Conservation (phyloP, 2,113 vertebrate genomes). For the Bathybates hornii region DNA sequence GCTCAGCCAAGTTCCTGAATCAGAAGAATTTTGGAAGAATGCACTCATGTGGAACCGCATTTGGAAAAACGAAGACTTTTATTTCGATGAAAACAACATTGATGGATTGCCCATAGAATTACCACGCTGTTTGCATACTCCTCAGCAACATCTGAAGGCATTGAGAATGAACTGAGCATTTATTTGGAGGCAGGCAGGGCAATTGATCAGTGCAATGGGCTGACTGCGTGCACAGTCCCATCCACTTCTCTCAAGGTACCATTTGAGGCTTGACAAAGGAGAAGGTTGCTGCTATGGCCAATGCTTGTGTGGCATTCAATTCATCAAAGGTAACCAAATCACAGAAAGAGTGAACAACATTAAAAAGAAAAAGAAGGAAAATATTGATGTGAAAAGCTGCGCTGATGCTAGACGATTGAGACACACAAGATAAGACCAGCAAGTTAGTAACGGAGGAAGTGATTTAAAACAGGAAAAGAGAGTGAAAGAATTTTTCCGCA, state of each 20-base stretch:
- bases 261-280: neutral
- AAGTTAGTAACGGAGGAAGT: neutral
- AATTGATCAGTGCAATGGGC: constrained; percentile 25
- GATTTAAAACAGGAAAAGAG: neutral
- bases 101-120: constrained; percentile 39
- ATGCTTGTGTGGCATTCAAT: neutral
- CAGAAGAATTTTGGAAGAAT: constrained; percentile 22
- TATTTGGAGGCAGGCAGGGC: constrained; percentile 23
- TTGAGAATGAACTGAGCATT: constrained; percentile 44
- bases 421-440: neutral
- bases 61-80: constrained; percentile 25
- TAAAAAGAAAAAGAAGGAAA: neutral
- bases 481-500: neutral
- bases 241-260: neutral
- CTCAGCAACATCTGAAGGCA: constrained; percentile 36
- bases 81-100: constrained; percentile 48
- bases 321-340: constrained; percentile 6
- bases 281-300: neutral
- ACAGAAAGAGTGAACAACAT: neutral
- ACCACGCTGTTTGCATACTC: constrained; percentile 29
- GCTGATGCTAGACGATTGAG: neutral
- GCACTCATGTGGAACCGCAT: constrained; percentile 3
- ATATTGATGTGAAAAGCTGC: neutral
- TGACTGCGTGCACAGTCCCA: neutral
- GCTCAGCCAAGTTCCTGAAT: constrained; percentile 23